Conservation (phyloP, 2,888 invertebrate genomes). For the Andrena marginata region DNA sequence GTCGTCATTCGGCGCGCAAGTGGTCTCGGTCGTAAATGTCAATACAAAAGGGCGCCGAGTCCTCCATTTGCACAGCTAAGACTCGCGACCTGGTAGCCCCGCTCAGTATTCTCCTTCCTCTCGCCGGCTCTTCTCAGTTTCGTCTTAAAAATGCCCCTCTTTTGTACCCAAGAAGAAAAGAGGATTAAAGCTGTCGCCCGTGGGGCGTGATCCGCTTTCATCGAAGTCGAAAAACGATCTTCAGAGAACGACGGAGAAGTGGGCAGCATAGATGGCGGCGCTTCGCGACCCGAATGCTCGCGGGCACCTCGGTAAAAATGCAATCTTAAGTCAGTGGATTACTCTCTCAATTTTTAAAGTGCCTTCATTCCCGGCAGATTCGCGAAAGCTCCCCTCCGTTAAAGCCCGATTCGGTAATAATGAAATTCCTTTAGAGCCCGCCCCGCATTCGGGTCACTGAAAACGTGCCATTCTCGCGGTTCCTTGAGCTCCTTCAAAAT, state of each 20-base stretch:
- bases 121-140: background rate
- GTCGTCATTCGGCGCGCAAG: background rate
- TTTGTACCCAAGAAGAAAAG: background rate
- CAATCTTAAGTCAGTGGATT: background rate
- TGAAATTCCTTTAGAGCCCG: no score
- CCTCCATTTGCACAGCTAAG: background rate
- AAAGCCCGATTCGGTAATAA: no score
- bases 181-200: background rate
- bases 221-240: background rate
- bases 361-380: no score
- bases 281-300: background rate
- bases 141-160: background rate
- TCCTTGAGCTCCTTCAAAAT: no score
- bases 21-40: background rate
- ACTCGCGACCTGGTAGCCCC: background rate
- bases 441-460: no score
- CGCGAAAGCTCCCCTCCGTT: no score
- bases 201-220: background rate
- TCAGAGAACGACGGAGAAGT: no score
- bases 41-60: background rate
- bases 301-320: background rate
- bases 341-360: background rate
- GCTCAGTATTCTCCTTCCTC: background rate
- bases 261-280: background rate
- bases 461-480: no score